Evolutionary conservation across 2,797 vertebrate genomes (phyloP).

Genomic region (Poecile montanus): DNA sequence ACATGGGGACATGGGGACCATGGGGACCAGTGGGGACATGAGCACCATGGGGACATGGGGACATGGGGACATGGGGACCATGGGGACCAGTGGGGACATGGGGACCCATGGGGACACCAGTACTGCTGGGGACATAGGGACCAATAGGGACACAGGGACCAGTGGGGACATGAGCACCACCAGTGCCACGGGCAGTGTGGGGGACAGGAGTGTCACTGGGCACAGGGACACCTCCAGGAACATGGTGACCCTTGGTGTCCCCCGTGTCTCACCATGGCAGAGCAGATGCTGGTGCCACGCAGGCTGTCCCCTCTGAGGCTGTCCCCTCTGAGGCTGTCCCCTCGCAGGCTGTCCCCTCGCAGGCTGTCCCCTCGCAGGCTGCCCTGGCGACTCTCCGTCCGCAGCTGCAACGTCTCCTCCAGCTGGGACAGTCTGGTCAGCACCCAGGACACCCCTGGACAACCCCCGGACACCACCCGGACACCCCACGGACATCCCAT

Average conservation of each 20-base stretch:
- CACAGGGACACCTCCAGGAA: background rate
- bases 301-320: constrained; percentile 67
- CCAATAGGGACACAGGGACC: no score
- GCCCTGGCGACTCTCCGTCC: constrained; percentile 39
- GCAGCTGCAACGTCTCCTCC: constrained; percentile 63
- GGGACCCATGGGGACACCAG: background rate
- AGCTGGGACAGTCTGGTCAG: background rate
- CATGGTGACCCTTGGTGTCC: background rate
- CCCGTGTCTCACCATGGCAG: constrained; percentile 74
- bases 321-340: background rate
- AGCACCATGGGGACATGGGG: no score
- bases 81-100: no score
- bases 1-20: background rate
- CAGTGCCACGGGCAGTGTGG: no score
- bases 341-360: background rate
- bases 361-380: background rate
- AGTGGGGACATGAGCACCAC: no score
- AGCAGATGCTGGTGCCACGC: constrained; percentile 81
- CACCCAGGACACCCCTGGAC: background rate
- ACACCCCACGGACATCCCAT: no score
- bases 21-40: no score
- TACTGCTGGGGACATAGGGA: background rate
- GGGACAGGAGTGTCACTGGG: no score
- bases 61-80: no score
- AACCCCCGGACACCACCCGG: background rate